phyloP scores from a whole-genome alignment of 1,140 invertebrate species.

The Drepana arcuata region DNA sequence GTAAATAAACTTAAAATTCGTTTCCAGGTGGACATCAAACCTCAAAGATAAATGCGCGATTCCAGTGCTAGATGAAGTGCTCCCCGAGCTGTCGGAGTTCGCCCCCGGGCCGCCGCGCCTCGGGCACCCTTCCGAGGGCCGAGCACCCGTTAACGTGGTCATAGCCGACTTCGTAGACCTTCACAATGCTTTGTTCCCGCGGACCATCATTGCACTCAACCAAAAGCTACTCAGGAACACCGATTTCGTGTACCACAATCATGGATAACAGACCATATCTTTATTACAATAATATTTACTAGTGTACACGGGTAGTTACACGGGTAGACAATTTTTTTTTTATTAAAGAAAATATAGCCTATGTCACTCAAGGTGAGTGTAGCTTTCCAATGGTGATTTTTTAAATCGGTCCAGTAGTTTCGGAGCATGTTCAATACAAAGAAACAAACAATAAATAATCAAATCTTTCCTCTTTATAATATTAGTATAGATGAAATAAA shows the following conservation, averaged over 20 bases:
- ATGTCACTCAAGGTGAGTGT: too few species aligned
- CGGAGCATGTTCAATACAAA: too few species aligned
- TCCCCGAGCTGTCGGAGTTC: slow-evolving; percentile 70
- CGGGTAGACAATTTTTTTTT: too few species aligned
- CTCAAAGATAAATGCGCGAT: slow-evolving; percentile 66
- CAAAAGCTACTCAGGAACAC: slow-evolving; percentile 54
- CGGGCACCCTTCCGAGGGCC: slow-evolving; percentile 8
- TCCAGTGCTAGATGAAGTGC: slow-evolving; percentile 69
- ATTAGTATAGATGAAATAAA: too few species aligned
- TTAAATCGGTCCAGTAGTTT: too few species aligned
- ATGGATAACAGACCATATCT: slow-evolving; percentile 19
- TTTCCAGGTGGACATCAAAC: slow-evolving; percentile 57
- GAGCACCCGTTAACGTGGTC: slow-evolving; percentile 72
- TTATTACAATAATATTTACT: too few species aligned
- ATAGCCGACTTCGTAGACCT: slow-evolving; percentile 76
- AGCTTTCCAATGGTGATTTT: too few species aligned
- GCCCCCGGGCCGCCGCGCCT: slow-evolving; percentile 58
- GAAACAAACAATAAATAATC: too few species aligned
- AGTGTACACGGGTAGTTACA: too few species aligned
- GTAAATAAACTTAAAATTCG: not conserved
- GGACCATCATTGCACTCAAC: slow-evolving; percentile 74
- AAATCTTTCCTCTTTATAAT: too few species aligned
- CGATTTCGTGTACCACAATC: slow-evolving; percentile 27
- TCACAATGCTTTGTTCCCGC: slow-evolving; percentile 69
- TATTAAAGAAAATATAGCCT: too few species aligned